Percentiles rank a stretch among this genome's conserved stretches.
These are phyloP conservation scores for Ciconia stormi DNA, from an alignment of 2,113 vertebrate genomes.

Conservation along the genomic window DNA sequence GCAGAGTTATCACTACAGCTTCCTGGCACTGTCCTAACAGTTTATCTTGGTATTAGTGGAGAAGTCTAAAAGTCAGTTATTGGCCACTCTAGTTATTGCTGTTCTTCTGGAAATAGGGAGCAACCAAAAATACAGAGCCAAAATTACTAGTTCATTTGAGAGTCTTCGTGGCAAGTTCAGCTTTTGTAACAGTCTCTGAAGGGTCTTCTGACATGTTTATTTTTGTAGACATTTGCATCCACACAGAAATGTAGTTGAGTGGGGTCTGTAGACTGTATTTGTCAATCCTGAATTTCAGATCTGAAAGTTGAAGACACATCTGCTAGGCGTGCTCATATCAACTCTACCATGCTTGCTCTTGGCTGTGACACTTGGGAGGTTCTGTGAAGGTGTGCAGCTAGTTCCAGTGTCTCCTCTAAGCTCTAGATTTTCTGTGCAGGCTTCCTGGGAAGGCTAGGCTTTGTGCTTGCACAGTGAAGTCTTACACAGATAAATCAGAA, in stretches of 20 bases:
- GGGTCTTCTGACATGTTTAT: background rate
- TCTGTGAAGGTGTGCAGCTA: too few relatives aligned
- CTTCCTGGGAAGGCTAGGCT: background rate
- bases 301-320: background rate
- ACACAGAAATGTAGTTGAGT: background rate
- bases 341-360: background rate
- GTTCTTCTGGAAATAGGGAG: background rate
- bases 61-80: background rate
- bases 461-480: background rate
- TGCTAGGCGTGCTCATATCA: background rate
- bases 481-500: background rate
- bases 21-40: background rate
- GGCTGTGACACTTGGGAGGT: background rate
- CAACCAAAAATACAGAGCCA: background rate
- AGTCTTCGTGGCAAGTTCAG: background rate
- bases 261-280: background rate
- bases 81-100: background rate
- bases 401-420: accelerated
- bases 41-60: background rate
- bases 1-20: background rate
- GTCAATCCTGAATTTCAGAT: background rate
- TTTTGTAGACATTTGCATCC: background rate
- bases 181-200: background rate
- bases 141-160: background rate
- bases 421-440: background rate